Conservation (phyloP, 2,113 vertebrate genomes). For the Cyprinus carpio region DNA sequence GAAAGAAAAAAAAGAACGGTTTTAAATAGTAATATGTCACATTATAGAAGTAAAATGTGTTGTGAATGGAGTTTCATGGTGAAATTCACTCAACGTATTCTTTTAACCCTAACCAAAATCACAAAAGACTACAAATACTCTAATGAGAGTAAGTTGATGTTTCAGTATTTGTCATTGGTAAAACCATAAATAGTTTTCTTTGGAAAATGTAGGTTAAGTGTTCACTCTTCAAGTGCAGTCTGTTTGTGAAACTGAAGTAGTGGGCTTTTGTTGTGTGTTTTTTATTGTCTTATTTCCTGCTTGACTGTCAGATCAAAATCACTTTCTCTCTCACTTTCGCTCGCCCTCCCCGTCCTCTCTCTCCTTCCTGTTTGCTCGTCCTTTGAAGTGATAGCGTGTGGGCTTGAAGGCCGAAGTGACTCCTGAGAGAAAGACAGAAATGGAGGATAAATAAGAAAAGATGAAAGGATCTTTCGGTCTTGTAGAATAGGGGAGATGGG, state of each 20-base stretch:
- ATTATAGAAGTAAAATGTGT: neutral
- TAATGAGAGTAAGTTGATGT: too few relatives aligned
- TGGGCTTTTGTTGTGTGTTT: neutral
- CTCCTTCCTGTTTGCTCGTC: constrained; percentile 6
- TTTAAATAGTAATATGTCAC: neutral
- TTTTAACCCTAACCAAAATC: too few relatives aligned
- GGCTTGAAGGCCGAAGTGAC: constrained; percentile 30
- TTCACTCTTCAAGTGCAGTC: neutral
- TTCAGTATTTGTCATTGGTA: neutral
- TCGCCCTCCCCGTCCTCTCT: neutral
- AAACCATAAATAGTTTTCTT: neutral
- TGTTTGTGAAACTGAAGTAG: constrained; percentile 8
- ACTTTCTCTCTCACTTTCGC: neutral
- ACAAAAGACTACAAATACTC: too few relatives aligned
- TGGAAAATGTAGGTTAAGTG: neutral
- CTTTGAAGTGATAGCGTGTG: constrained; percentile 60
- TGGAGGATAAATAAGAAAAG: constrained; percentile 19
- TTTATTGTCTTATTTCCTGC: neutral
- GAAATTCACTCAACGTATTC: neutral
- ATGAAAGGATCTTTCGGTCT: constrained; percentile 44
- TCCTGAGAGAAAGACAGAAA: constrained; percentile 45
- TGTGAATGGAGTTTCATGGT: neutral
- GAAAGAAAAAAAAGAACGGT: neutral
- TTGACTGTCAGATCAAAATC: constrained; percentile 21
- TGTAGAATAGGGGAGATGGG: constrained; percentile 13